Percentiles rank a stretch among this genome's conserved stretches.
phyloP scores from a whole-genome alignment of 2,888 invertebrate species.

The Chelonus formosanus region DNA sequence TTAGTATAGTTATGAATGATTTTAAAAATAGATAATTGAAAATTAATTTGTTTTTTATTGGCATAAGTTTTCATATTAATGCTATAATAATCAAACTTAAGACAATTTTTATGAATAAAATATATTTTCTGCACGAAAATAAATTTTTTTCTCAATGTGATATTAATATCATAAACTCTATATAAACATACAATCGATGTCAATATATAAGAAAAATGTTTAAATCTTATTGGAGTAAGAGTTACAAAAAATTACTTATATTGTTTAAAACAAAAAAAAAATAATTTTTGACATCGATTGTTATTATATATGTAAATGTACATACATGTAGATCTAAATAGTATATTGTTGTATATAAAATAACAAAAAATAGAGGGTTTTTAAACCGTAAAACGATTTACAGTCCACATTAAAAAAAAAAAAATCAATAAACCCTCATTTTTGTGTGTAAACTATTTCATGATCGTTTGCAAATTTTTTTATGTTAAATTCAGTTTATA shows the following conservation, averaged over 20 bases:
- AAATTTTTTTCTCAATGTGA: constrained; percentile 1
- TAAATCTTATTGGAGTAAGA: not conserved
- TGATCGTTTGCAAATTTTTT: constrained; percentile 5
- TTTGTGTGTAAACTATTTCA: constrained; percentile 25
- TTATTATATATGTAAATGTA: constrained; percentile 34
- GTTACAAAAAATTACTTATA: not conserved
- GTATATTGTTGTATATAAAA: constrained; percentile 43
- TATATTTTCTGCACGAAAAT: too few relatives aligned
- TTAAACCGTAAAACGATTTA: constrained; percentile 40
- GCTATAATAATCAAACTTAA: too few relatives aligned
- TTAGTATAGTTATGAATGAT: too few relatives aligned
- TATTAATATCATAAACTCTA: constrained; percentile 4
- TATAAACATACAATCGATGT: constrained; percentile 31
- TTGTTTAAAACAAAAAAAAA: not conserved
- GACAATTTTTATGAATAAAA: too few relatives aligned
- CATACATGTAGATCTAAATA: constrained; percentile 40
- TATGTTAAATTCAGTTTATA: not conserved
- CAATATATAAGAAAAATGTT: constrained; percentile 1
- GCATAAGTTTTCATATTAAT: too few relatives aligned
- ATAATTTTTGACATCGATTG: constrained; percentile 30
- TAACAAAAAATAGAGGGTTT: constrained; percentile 36
- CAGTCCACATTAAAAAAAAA: constrained; percentile 38
- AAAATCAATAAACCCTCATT: constrained; percentile 36
- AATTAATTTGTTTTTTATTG: too few relatives aligned
- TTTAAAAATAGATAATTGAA: too few relatives aligned